phyloP scores from a whole-genome alignment of 2,113 vertebrate genomes.

The Laterallus jamaicensis region DNA sequence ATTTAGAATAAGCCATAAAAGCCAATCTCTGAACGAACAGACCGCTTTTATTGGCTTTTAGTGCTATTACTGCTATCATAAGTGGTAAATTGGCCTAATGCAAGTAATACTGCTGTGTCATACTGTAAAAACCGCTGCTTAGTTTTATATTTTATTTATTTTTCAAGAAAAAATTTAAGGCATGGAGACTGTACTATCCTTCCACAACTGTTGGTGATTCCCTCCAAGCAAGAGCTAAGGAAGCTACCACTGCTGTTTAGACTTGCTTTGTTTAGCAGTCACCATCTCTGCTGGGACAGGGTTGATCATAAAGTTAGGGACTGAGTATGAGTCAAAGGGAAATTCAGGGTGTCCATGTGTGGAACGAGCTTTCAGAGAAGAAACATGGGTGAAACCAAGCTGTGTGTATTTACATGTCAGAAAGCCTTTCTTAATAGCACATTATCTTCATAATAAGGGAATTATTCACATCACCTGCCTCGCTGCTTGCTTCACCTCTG shows the following conservation, averaged over 20 bases:
- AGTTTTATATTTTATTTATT: slow-evolving; percentile 71
- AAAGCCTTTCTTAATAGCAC: too few species aligned
- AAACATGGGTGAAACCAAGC: too few species aligned
- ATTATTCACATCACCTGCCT: too few species aligned
- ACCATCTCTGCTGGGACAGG: neutral
- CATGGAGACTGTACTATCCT: neutral
- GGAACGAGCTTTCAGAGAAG: too few species aligned
- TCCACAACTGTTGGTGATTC: neutral
- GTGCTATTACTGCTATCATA: slow-evolving; percentile 79
- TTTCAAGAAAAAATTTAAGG: slow-evolving; percentile 35
- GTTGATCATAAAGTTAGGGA: neutral
- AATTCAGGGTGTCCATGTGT: too few species aligned
- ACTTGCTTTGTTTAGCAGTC: neutral
- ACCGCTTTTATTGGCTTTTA: slow-evolving; percentile 82
- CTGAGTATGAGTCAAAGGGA: neutral
- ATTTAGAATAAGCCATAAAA: slow-evolving; percentile 82
- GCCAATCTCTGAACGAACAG: slow-evolving; percentile 77
- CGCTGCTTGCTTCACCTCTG: too few species aligned
- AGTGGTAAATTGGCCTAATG: slow-evolving; percentile 82
- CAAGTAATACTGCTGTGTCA: slow-evolving; percentile 79
- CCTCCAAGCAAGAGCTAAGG: neutral
- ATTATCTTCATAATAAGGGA: too few species aligned
- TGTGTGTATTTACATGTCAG: too few species aligned
- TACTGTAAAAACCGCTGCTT: slow-evolving; percentile 67
- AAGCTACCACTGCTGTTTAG: neutral